A percentile compares a stretch with the other conserved stretches of the same genome.
These are phyloP conservation scores for Xestia ashworthii DNA, from an alignment of 2,888 invertebrate species.

Conservation along the genomic window DNA sequence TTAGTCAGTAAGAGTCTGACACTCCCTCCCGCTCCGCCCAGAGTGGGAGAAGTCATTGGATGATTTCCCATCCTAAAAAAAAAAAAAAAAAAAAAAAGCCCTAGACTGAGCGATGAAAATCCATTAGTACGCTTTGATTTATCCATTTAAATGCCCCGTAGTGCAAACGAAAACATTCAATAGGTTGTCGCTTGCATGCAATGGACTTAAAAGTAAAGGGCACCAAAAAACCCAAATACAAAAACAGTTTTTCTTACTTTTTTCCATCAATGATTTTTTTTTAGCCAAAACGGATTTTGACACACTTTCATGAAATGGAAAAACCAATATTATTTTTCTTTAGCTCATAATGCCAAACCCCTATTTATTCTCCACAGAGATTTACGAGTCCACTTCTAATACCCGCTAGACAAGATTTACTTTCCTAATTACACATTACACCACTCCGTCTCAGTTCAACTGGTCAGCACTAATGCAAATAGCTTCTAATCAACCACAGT, in stretches of 20 bases:
- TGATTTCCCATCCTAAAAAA: too few relatives aligned
- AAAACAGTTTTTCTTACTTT: background rate
- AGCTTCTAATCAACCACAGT: slow-evolving; percentile 59
- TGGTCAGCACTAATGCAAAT: slow-evolving; percentile 64
- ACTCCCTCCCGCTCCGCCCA: too few relatives aligned
- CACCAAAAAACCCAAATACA: background rate
- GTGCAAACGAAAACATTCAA: too few relatives aligned
- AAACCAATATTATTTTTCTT: background rate
- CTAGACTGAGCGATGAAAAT: too few relatives aligned
- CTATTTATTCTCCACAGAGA: background rate
- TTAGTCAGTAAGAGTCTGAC: too few relatives aligned
- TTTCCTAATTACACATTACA: slow-evolving; percentile 42
- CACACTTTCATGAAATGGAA: background rate
- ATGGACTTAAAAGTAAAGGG: background rate
- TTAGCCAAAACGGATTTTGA: background rate
- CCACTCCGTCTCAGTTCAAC: slow-evolving; percentile 46
- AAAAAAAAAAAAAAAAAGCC: too few relatives aligned
- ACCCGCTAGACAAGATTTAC: slow-evolving; percentile 23
- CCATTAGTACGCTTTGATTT: too few relatives aligned
- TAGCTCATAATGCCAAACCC: background rate
- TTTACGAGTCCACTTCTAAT: slow-evolving; percentile 2
- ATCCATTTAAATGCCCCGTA: too few relatives aligned
- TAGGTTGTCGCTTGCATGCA: too few relatives aligned
- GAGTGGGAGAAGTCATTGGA: too few relatives aligned
- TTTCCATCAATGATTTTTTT: background rate